These are phyloP conservation scores for Acrocephalus scirpaceus DNA, from an alignment of 2,797 vertebrate species.

Conservation along the genomic window DNA sequence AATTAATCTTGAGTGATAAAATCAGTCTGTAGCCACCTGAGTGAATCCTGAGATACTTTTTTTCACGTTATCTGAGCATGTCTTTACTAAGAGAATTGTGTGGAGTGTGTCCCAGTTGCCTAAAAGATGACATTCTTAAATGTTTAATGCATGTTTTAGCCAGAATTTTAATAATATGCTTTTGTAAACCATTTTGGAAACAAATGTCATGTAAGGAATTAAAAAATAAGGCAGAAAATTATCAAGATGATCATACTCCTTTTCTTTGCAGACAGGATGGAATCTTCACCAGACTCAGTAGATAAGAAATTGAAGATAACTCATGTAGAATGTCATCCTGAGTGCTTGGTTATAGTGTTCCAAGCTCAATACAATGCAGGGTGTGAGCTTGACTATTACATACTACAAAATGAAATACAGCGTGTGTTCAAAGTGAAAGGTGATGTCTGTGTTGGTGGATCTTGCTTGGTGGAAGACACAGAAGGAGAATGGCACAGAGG, in stretches of 20 bases:
- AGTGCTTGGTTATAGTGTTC: slow-evolving; percentile 86
- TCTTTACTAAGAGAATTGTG: not conserved
- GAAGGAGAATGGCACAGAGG: slow-evolving; percentile 88
- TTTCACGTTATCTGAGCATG: not conserved
- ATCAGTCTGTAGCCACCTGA: not conserved
- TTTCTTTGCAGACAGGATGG: slow-evolving; percentile 76
- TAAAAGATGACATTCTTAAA: not conserved
- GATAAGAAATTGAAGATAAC: slow-evolving; percentile 85
- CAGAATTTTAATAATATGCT: not conserved
- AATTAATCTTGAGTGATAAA: not conserved
- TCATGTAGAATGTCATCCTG: slow-evolving; percentile 81
- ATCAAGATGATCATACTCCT: not conserved
- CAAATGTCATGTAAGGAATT: not conserved
- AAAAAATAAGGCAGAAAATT: not conserved
- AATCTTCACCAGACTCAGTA: slow-evolving; percentile 63
- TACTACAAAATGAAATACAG: slow-evolving; percentile 88
- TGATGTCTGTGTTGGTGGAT: slow-evolving; percentile 76
- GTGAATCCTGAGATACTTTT: not conserved
- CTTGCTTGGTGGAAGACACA: slow-evolving; percentile 89
- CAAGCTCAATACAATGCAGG: slow-evolving; percentile 80
- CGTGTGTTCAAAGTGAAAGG: slow-evolving; percentile 78
- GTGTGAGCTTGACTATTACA: slow-evolving; percentile 90
- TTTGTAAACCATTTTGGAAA: not conserved
- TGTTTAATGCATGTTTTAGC: not conserved
- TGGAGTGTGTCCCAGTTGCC: not conserved